These are phyloP conservation scores for Nannobrachium achirus DNA, from an alignment of 2,113 vertebrate species.

Conservation along the genomic window DNA sequence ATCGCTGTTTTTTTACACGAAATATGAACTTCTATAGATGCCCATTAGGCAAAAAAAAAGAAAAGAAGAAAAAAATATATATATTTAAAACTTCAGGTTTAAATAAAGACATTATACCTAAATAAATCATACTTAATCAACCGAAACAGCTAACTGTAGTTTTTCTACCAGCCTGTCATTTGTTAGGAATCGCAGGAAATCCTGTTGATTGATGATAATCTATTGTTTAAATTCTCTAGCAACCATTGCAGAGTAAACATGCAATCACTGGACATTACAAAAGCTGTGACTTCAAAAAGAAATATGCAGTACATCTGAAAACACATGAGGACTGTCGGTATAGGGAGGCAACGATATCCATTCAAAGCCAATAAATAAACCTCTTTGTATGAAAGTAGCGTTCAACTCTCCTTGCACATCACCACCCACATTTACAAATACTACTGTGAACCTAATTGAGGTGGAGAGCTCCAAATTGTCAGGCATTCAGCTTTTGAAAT, in stretches of 20 bases:
- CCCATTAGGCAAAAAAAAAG: not conserved
- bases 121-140: constrained; percentile 38
- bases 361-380: not conserved
- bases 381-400: not conserved
- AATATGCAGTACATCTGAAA: not conserved
- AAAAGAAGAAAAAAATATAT: not conserved
- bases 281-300: not conserved
- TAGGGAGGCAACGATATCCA: not conserved
- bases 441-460: not conserved
- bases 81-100: too few relatives aligned
- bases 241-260: not conserved
- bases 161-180: constrained; percentile 7
- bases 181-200: constrained; percentile 15
- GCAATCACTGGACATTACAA: not conserved
- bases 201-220: not conserved
- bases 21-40: constrained; percentile 30
- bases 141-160: constrained; percentile 13
- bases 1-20: constrained; percentile 49
- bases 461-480: not conserved
- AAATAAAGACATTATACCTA: constrained; percentile 23
- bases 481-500: not conserved
- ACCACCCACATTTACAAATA: not conserved
- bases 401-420: not conserved
- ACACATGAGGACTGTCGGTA: not conserved
- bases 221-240: not conserved